Evolutionary conservation across 2,113 vertebrate species (phyloP).

Genomic region (Circaetus cinerascens): DNA sequence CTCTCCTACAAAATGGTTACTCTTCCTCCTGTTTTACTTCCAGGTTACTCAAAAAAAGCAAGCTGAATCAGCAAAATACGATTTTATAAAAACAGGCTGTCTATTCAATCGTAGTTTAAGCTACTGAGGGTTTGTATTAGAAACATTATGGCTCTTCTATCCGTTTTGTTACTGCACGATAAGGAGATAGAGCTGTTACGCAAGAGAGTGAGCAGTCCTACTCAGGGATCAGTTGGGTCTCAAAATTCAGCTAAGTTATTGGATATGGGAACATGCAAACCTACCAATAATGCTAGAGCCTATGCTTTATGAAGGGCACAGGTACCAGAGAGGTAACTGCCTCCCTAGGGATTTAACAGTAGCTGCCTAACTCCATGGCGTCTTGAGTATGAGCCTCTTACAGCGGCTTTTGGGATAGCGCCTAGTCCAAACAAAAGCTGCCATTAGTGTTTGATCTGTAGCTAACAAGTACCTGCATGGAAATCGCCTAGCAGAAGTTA

Average conservation of each 20-base stretch:
- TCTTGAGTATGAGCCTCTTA: not conserved
- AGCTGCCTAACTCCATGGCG: not conserved
- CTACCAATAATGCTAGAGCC: not conserved
- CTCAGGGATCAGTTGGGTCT: not conserved
- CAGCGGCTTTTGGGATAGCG: not conserved
- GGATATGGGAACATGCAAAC: slow-evolving; percentile 12
- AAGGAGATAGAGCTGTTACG: not conserved
- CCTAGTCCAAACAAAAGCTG: not conserved
- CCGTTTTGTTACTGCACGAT: not conserved
- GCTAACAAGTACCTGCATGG: not conserved
- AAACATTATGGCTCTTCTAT: not conserved
- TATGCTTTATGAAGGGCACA: not conserved
- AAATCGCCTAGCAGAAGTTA: not conserved
- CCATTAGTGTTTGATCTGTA: not conserved
- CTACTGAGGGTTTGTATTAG: not conserved
- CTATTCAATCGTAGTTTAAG: not conserved
- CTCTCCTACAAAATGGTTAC: not conserved
- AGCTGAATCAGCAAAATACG: not conserved
- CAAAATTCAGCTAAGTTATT: not conserved
- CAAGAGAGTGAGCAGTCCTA: not conserved
- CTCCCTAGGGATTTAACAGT: not conserved
- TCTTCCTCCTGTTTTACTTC: not conserved
- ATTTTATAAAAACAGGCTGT: not conserved
- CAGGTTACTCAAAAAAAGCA: not conserved
- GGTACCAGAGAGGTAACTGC: not conserved